Conservation (phyloP, 2,888 invertebrate genomes). For the Gonocerus acuteangulatus region DNA sequence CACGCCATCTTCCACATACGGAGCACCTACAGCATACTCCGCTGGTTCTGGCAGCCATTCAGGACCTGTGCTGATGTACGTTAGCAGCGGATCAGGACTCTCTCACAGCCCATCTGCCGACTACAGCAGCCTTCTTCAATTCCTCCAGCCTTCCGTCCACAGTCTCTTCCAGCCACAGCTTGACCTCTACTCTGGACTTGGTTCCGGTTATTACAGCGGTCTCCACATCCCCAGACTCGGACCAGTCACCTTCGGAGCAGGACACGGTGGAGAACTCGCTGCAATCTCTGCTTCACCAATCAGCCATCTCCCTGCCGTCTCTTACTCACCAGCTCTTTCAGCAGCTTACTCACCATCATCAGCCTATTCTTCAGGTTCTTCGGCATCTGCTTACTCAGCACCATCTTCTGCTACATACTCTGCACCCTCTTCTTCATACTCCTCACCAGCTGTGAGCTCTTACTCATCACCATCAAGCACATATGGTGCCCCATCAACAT, state of each 20-base stretch:
- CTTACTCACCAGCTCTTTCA: not conserved
- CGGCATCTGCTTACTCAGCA: not conserved
- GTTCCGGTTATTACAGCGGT: not conserved
- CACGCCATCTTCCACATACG: not conserved
- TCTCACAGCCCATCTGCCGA: not conserved
- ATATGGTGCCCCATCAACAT: not conserved
- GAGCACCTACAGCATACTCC: constrained; percentile 3
- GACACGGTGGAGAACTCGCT: constrained; percentile 4
- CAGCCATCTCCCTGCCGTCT: constrained; percentile 3
- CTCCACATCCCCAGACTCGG: constrained; percentile 1
- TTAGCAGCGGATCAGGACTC: not conserved
- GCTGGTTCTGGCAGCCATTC: not conserved
- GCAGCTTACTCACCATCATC: not conserved
- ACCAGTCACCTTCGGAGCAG: constrained; percentile 3
- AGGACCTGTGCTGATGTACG: constrained; percentile 6
- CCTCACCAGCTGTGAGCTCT: not conserved
- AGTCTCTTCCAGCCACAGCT: constrained; percentile 19
- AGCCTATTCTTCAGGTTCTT: too few relatives aligned
- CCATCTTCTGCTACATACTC: constrained; percentile 4
- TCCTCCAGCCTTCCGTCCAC: constrained; percentile 19
- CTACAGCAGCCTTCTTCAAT: constrained; percentile 15
- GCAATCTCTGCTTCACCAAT: too few relatives aligned
- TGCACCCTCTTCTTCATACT: not conserved
- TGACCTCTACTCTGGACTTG: constrained; percentile 13
- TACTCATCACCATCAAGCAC: not conserved